Evolutionary conservation across 2,888 invertebrate genomes (phyloP), one percentile per base, ranked within the genome.

Genomic region (Schizotus pectinicornis): DNA sequence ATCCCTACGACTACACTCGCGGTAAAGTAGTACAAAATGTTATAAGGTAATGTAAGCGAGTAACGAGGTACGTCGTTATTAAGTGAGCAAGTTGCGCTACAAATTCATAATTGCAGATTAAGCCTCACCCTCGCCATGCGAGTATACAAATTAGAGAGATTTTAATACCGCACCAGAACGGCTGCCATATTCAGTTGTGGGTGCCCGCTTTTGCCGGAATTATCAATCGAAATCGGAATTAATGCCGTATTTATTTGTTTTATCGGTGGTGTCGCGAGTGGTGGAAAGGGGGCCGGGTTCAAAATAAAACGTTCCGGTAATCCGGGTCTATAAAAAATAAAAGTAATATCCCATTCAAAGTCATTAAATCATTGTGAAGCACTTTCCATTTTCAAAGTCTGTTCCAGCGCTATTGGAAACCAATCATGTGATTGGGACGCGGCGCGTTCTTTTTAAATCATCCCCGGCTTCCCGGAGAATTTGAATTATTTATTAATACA

Each of bases 331-430:
- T 67, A 70, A 68, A 68, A 70, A 67, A 68, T 67, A 68, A 65
- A 65, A 69, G 56, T 63, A 65, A 67, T 63, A 65, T 66, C 65
- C 68, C 63, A 71, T 68, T 69, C 67, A 62, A 64, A 70, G 67
- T 71, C 71, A 68, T 71, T 72, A 73, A 73, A 73, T 71, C 70
- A 71, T 71, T 67, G 69, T 67, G 63, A 67, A 70, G 68, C 68
- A 68, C 68, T 72, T 69, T 70, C 66, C 67, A 67, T 70, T 70
- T 69, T 59, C 59, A 64, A 55, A 61, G 65, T 64, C 68, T 66
- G 62, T 68, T 67, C 58, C 49, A 60, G 55, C 62, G 64, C 68
- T 61, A 67, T 71, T 70, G 68, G 63, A 69, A 68, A 70, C 61
- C 70, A 70, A 71, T 70, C 68, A 65, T 66, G 56, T 65, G 67